phyloP scores from a whole-genome alignment of 2,797 vertebrate genomes.

The Otolemur crassicaudatus region DNA sequence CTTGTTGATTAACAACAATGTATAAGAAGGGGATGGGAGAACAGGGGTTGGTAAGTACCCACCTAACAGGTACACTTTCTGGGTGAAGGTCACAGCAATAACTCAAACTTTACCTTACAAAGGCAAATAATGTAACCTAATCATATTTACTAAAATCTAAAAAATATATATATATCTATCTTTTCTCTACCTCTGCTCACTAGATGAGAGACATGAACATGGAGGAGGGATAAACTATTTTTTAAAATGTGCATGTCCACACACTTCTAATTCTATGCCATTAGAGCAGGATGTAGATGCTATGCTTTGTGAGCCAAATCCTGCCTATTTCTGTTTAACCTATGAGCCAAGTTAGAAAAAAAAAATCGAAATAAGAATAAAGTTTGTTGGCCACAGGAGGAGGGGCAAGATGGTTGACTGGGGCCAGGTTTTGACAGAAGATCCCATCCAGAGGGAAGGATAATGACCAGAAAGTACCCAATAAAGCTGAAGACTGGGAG shows the following conservation, averaged over 20 bases:
- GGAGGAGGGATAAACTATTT: not conserved
- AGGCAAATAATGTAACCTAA: too few species aligned
- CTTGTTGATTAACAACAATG: too few species aligned
- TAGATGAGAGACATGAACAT: not conserved
- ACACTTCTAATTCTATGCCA: not conserved
- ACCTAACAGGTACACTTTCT: not conserved
- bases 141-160: too few species aligned
- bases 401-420: too few species aligned
- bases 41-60: too few species aligned
- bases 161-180: not conserved
- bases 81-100: too few species aligned
- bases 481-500: too few species aligned
- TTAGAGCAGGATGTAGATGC: not conserved
- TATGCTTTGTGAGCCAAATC: not conserved
- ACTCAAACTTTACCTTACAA: too few species aligned
- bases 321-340: not conserved
- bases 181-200: not conserved
- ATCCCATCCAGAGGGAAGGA: too few species aligned
- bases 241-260: not conserved
- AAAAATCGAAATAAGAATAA: not conserved
- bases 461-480: too few species aligned
- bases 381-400: not conserved
- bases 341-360: not conserved
- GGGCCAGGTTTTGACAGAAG: too few species aligned
- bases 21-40: too few species aligned